Evolutionary conservation across 1,140 invertebrate genomes (phyloP).

Genomic region (Zophobas atratus): DNA sequence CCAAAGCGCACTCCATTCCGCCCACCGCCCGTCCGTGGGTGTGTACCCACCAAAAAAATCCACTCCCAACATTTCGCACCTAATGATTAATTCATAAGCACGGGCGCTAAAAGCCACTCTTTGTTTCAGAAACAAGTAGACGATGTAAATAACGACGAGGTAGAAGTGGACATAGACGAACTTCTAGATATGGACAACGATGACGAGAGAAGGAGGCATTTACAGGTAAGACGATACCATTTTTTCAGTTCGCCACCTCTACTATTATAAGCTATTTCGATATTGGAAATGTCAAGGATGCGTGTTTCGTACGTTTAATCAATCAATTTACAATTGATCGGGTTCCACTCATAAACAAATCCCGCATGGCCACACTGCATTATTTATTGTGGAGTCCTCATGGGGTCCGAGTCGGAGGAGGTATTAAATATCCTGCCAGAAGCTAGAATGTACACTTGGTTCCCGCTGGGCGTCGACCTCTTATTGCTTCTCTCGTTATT

Average conservation of each 20-base stretch:
- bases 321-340: constrained; percentile 4
- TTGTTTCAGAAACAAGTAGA: constrained; percentile 71
- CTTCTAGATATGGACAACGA: constrained; percentile 93
- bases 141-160: constrained; percentile 77
- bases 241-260: neutral
- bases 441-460: constrained; percentile 36
- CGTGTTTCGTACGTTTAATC: neutral
- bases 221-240: constrained; percentile 76
- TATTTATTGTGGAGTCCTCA: neutral
- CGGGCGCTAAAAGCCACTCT: constrained; percentile 43
- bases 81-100: constrained; percentile 30
- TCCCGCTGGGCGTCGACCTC: constrained; percentile 45
- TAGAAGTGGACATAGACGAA: constrained; percentile 95
- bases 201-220: constrained; percentile 84
- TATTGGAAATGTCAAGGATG: constrained; percentile 33
- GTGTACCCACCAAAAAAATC: neutral
- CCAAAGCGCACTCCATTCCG: no score
- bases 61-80: constrained; percentile 4
- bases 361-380: neutral
- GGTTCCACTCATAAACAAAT: constrained; percentile 8
- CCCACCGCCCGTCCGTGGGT: no score
- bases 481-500: neutral
- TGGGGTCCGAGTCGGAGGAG: neutral
- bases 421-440: constrained; percentile 36
- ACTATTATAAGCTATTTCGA: neutral